Percentiles rank a stretch among this genome's conserved stretches.
Conservation (phyloP, 2,113 vertebrate species). For the Procapra przewalskii region DNA sequence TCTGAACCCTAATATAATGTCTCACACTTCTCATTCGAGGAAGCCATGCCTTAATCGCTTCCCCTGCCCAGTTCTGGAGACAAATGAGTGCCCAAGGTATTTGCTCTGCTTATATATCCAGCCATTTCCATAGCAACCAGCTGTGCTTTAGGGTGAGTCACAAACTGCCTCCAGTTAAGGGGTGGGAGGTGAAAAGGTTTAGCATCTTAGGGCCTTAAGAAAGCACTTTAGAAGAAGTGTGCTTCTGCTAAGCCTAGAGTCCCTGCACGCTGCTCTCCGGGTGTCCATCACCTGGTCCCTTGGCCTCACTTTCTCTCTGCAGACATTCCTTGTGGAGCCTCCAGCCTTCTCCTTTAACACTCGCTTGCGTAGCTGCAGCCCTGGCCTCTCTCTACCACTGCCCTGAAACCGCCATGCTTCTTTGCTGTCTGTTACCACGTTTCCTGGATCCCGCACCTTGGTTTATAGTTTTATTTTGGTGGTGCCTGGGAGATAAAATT, state of each 20-base stretch:
- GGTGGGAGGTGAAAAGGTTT: background rate
- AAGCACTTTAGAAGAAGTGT: background rate
- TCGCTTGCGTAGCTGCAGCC: accelerated
- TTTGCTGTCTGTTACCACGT: background rate
- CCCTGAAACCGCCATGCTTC: background rate
- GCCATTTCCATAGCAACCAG: constrained; percentile 65
- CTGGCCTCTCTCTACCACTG: background rate
- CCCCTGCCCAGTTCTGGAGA: constrained; percentile 15
- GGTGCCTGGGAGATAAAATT: background rate
- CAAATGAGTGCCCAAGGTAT: background rate
- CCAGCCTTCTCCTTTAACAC: background rate
- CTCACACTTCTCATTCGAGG: background rate
- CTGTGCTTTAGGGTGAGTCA: background rate
- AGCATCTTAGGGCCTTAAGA: background rate
- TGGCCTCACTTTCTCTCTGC: background rate
- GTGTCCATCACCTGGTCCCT: background rate
- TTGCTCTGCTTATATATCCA: background rate
- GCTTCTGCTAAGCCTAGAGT: background rate
- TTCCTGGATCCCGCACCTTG: background rate
- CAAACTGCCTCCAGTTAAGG: background rate
- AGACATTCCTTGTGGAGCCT: background rate
- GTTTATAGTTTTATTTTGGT: background rate
- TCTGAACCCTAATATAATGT: background rate
- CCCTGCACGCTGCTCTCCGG: background rate
- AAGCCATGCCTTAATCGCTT: background rate